Base-by-base conservation (phyloP, 2,888 invertebrate species). In the Eumerus sabulonum region DNA sequence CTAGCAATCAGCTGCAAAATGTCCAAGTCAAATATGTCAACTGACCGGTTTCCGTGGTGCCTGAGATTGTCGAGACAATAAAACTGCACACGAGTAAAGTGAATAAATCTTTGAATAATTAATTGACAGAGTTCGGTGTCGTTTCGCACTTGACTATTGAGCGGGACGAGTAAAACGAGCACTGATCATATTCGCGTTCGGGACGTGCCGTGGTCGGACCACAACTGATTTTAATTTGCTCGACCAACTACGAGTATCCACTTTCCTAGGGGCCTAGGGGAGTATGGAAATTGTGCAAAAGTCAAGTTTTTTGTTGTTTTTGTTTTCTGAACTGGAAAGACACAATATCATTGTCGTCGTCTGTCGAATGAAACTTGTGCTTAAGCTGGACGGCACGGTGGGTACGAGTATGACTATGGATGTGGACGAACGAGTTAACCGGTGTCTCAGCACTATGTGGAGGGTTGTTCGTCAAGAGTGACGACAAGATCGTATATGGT, bases 141-240 rank as follows among this genome's bases (percentile, higher is more conserved):
- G 19, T 16, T 48, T 63, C 54, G 67, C 67, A 67, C 54, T 54
- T 54, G 60, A 74, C 63, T 70, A 70, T 14, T 13, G 17, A 27
- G 38, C 56, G 56, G 50, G 44, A n/a, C 45, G 63, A 35, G 57
- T 70, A 56, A 44, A 45, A 56, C 27, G 47, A 13, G 19, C 56
- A 38, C 1, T n/a, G 45, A 53, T 47, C 13, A 19, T 18, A 9
- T 18, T 63, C 71, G 66, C 42, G 54, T 70, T 56, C 72, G 54
- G 19, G 1, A 36, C 56, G 54, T 66, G 56, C 62, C 56, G 73
- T 48, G 60, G 66, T 73, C 62, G 76, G 60, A 62, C 51, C 76
- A 62, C 73, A 77, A 77, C 76, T 77, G 76, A 77, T 72, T 73
- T 73, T 51, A 62, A 62, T 56, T 72, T 66, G 60, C 57, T 57